Conservation (phyloP, 2,888 invertebrate genomes). For the Chaetogeoica ovagalla region DNA sequence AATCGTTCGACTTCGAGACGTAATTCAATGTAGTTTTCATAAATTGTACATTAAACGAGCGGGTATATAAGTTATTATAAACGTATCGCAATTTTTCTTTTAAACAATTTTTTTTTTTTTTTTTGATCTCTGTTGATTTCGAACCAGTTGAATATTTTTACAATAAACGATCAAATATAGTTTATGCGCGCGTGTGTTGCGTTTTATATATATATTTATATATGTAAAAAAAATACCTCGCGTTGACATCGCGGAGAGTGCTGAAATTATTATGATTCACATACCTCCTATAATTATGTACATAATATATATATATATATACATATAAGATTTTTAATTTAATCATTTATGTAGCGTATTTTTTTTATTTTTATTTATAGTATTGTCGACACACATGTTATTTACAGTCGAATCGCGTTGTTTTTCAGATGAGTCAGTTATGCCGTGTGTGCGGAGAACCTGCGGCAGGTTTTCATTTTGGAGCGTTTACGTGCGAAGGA, state of each 20-base stretch:
- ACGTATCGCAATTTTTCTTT: background rate
- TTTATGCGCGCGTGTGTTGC: background rate
- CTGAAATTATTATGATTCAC: slow-evolving; percentile 3
- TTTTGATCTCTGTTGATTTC: background rate
- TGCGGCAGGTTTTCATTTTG: slow-evolving; percentile 93
- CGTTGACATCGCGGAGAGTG: background rate
- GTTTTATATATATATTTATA: background rate
- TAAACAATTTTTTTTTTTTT: background rate
- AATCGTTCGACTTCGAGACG: slow-evolving; percentile 21
- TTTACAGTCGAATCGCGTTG: slow-evolving; percentile 3
- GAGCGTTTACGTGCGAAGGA: slow-evolving; percentile 93
- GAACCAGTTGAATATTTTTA: slow-evolving; percentile 2
- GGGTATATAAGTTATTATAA: background rate
- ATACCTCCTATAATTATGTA: background rate
- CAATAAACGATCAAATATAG: background rate
- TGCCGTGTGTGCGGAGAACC: slow-evolving; percentile 95
- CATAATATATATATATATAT: background rate
- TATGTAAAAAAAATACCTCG: background rate
- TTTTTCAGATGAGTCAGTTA: slow-evolving; percentile 89
- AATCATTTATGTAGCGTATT: background rate
- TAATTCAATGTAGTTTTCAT: background rate
- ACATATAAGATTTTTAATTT: background rate
- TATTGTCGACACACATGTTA: background rate
- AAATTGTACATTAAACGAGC: slow-evolving; percentile 14
- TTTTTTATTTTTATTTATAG: no score